Percentiles rank a stretch among this genome's conserved stretches.
These are phyloP conservation scores for Alcedo quadribrachys DNA, from an alignment of 2,797 vertebrate genomes.

Conservation along the genomic window DNA sequence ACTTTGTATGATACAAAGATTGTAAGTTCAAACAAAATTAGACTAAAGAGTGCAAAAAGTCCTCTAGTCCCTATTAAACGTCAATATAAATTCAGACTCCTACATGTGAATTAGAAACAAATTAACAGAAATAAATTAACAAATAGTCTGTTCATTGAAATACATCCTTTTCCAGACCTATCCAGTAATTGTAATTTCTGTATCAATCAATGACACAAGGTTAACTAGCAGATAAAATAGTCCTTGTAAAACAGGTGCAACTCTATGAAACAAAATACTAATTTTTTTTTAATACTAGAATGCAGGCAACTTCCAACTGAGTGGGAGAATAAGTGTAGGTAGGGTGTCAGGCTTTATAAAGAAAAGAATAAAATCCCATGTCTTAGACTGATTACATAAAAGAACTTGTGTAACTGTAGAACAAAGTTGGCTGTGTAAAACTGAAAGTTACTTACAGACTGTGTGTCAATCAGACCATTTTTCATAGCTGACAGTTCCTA, in stretches of 20 bases:
- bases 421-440: conserved; percentile 42
- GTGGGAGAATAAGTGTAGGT: neutral
- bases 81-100: neutral
- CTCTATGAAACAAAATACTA: neutral
- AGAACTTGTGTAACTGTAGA: conserved; percentile 35
- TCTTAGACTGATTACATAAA: conserved; percentile 17
- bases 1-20: neutral
- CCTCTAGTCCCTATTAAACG: neutral
- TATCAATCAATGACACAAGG: neutral
- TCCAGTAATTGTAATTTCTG: neutral
- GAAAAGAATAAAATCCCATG: conserved; percentile 18
- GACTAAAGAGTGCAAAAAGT: neutral
- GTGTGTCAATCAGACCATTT: conserved; percentile 37
- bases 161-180: neutral
- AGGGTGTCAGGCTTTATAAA: conserved; percentile 10
- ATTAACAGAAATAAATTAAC: neutral
- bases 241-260: neutral
- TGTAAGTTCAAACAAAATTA: neutral
- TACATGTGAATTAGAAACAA: neutral
- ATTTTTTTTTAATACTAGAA: neutral
- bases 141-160: neutral
- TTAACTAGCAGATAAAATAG: neutral
- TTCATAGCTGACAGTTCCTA: conserved; percentile 30
- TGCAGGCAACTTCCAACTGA: neutral
- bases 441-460: conserved; percentile 26